phyloP scores from a whole-genome alignment of 2,797 vertebrate genomes.

The Megaceryle alcyon region DNA sequence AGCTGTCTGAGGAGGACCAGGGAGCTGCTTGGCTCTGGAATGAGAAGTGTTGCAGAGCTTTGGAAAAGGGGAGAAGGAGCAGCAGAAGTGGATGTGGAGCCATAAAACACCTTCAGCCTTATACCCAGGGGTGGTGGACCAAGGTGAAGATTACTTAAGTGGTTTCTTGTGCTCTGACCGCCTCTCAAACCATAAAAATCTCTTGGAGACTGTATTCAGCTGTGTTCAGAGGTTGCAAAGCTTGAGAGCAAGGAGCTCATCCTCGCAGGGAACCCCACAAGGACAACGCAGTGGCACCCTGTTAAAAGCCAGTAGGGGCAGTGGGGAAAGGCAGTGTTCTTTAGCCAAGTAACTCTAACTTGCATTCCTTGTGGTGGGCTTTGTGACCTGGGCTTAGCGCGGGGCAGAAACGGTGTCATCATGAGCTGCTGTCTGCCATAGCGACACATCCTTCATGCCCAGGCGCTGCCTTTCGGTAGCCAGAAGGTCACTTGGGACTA shows the following conservation, averaged over 20 bases:
- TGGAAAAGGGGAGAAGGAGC: background rate
- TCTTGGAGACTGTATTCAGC: background rate
- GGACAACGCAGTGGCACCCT: no score
- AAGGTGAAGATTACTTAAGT: background rate
- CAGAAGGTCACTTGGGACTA: background rate
- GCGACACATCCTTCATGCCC: no score
- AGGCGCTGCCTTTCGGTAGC: accelerated
- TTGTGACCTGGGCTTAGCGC: background rate
- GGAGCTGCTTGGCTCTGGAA: background rate
- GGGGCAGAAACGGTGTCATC: background rate
- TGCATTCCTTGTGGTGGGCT: background rate
- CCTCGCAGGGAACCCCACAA: accelerated
- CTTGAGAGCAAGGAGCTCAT: background rate
- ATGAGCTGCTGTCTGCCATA: background rate
- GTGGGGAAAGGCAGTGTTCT: background rate
- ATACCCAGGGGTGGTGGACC: no score
- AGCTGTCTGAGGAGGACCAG: background rate
- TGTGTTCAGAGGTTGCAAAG: background rate
- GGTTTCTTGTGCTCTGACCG: background rate
- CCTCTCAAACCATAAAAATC: background rate
- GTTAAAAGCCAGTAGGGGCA: background rate
- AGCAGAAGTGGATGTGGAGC: background rate
- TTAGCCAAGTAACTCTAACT: no score
- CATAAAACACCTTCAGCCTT: background rate
- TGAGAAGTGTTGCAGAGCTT: background rate